Percentiles rank a stretch among this genome's conserved stretches.
Evolutionary conservation across 2,888 invertebrate genomes (phyloP).

Genomic region (Yponomeuta cagnagella): DNA sequence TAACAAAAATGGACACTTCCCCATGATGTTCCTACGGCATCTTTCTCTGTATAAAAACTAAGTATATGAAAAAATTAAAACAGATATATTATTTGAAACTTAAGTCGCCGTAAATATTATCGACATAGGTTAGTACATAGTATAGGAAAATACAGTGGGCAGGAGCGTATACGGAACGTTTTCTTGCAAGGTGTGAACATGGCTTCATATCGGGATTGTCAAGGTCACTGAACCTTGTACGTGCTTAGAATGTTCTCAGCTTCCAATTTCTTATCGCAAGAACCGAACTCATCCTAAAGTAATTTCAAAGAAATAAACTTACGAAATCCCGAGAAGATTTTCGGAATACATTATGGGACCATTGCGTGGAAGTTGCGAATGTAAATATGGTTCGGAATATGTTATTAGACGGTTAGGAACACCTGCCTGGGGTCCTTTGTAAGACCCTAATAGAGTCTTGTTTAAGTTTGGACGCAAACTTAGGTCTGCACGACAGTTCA

Average conservation of each 20-base stretch:
- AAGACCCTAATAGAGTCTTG: neutral
- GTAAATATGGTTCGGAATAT: slow-evolving; percentile 3
- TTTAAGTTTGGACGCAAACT: neutral
- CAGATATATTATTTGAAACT: too few relatives aligned
- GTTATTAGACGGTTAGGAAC: neutral
- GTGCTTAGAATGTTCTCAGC: neutral
- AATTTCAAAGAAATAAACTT: neutral
- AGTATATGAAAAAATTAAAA: too few relatives aligned
- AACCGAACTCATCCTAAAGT: neutral
- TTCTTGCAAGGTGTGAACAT: neutral
- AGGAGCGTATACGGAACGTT: neutral
- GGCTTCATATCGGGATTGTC: neutral
- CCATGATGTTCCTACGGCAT: too few relatives aligned
- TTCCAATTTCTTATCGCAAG: neutral
- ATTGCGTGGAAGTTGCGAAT: neutral
- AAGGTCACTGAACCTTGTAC: neutral
- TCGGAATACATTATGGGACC: neutral
- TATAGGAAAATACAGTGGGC: too few relatives aligned
- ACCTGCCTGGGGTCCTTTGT: neutral
- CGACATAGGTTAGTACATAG: too few relatives aligned
- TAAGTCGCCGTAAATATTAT: too few relatives aligned
- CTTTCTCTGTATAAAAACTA: too few relatives aligned
- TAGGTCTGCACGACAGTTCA: too few relatives aligned
- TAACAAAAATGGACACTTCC: too few relatives aligned
- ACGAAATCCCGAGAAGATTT: neutral